A percentile compares a stretch with the other conserved stretches of the same genome.
Evolutionary conservation across 2,888 invertebrate genomes (phyloP).

Genomic region (Cetonia aurata): DNA sequence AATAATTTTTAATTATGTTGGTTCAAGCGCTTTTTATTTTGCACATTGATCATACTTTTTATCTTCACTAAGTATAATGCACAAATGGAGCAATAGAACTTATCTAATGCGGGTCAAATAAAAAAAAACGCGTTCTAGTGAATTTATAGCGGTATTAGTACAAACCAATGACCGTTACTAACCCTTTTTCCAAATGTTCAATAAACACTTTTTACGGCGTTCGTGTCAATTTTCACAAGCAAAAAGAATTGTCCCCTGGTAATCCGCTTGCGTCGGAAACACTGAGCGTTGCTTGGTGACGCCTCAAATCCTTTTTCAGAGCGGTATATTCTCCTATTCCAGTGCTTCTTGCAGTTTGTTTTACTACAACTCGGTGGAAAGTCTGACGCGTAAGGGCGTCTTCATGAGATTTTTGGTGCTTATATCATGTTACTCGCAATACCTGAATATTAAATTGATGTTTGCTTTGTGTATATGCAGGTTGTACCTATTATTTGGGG

Average conservation of each 20-base stretch:
- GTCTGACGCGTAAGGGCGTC: not conserved
- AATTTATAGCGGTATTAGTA: too few relatives aligned
- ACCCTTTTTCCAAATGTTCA: not conserved
- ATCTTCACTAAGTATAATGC: too few relatives aligned
- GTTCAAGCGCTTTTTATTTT: too few relatives aligned
- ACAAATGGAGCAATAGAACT: too few relatives aligned
- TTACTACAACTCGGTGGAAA: not conserved
- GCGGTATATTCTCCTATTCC: too few relatives aligned
- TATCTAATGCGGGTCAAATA: too few relatives aligned
- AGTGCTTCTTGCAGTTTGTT: not conserved
- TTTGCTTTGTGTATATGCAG: not conserved
- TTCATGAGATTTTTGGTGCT: conserved; percentile 5
- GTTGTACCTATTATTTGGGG: too few relatives aligned
- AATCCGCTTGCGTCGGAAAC: conserved; percentile 7
- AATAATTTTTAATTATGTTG: too few relatives aligned
- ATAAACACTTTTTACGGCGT: conserved; percentile 7
- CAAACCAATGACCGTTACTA: not conserved
- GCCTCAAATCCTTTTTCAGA: conserved; percentile 14
- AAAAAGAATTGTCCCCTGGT: conserved; percentile 8
- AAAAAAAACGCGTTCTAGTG: too few relatives aligned
- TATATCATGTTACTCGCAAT: conserved; percentile 6
- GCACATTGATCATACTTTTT: too few relatives aligned
- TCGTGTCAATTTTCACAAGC: not conserved
- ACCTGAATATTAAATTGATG: conserved; percentile 9
- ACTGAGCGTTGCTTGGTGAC: not conserved